A percentile compares a stretch with the other conserved stretches of the same genome.
Evolutionary conservation across 2,113 vertebrate species (phyloP).

Genomic region (Eulemur macaco): DNA sequence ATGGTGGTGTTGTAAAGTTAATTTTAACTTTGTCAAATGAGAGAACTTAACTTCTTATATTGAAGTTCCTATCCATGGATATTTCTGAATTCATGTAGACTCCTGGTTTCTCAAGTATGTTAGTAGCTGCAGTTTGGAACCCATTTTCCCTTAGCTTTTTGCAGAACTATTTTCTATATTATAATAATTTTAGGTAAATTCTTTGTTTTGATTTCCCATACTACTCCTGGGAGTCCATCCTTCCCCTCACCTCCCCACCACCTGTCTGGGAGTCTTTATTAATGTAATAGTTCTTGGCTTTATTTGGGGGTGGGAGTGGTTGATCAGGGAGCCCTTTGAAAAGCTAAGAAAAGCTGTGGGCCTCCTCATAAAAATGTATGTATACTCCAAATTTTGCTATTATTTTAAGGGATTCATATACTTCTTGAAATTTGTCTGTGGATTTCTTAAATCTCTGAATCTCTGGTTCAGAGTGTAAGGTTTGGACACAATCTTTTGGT

Average conservation of each 20-base stretch:
- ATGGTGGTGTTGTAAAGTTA: neutral
- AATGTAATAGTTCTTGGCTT: neutral
- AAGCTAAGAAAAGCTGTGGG: neutral
- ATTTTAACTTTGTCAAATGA: constrained; percentile 5
- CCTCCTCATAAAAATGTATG: neutral
- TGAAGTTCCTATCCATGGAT: neutral
- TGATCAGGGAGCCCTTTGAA: neutral
- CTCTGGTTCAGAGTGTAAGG: neutral
- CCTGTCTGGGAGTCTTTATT: neutral
- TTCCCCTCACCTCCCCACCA: neutral
- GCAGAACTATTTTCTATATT: constrained; percentile 28
- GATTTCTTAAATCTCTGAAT: neutral
- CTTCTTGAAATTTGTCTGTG: neutral
- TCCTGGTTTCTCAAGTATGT: neutral
- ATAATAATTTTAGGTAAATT: neutral
- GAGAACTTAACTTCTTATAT: neutral
- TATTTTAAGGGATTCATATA: constrained; percentile 14
- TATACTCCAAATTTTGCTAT: neutral
- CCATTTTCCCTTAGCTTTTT: constrained; percentile 22
- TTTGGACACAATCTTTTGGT: neutral
- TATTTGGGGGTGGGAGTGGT: neutral
- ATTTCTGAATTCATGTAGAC: neutral
- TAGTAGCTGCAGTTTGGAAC: neutral
- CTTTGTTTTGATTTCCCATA: neutral
- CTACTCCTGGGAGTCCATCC: neutral